Conservation (phyloP, 1,140 invertebrate species). For the Centruroides sculpturatus region DNA sequence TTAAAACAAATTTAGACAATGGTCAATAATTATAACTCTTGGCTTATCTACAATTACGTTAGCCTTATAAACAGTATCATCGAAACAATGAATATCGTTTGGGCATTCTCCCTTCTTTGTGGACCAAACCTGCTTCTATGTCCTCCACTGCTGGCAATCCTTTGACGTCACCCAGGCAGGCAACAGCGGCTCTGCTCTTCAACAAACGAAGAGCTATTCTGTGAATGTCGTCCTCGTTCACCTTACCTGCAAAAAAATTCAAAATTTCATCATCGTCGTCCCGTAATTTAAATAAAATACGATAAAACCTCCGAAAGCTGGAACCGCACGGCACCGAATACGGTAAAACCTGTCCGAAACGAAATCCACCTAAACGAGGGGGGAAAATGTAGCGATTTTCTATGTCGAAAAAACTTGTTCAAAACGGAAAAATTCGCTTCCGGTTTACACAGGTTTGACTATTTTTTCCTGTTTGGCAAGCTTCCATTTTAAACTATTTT, state of each 20-base stretch:
- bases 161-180: conserved; percentile 67
- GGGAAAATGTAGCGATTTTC: too few species aligned
- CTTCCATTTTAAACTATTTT: too few species aligned
- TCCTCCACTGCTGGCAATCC: conserved; percentile 42
- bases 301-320: background rate
- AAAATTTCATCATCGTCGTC: background rate
- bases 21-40: too few species aligned
- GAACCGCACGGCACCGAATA: too few species aligned
- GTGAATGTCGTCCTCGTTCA: conserved; percentile 66
- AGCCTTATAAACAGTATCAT: background rate
- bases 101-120: conserved; percentile 2
- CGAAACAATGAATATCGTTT: conserved; percentile 16
- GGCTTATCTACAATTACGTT: too few species aligned
- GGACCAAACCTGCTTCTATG: conserved; percentile 23
- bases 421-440: too few species aligned
- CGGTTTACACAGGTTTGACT: too few species aligned
- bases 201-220: conserved; percentile 67
- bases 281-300: background rate
- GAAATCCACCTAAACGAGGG: too few species aligned
- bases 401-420: too few species aligned
- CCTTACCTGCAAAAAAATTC: conserved; percentile 48
- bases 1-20: too few species aligned
- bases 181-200: conserved; percentile 59
- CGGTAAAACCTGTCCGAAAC: too few species aligned
- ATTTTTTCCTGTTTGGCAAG: too few species aligned